Evolutionary conservation across 2,888 invertebrate genomes (phyloP), one percentile per base, ranked within the genome.

Genomic region (Schizotus pectinicornis): DNA sequence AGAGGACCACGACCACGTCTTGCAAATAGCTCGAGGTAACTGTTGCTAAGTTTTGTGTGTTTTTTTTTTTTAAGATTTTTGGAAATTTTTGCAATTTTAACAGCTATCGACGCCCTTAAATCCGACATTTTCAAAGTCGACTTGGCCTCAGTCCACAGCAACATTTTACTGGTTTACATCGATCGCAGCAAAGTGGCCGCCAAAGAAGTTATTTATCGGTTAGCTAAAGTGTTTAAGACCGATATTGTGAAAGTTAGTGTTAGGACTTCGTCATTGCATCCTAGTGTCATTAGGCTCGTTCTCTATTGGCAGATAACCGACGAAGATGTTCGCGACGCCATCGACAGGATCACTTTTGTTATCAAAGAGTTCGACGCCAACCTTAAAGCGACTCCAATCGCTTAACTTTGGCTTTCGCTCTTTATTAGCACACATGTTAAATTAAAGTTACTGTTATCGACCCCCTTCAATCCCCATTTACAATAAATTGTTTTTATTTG

Each of bases 1-100:
- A 2, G 81, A 86, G 0, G 97, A 97, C 80, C 95, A 98, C 77
- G 80, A 82, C 49, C 85, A 87, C 43, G 87, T 90, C 0, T 79
- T 80, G 45, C 77, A 80, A 50, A 84, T 96, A 49, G 92, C 89
- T 2, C 79, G 84, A 79, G 88, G 90, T 90, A 77, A 65, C 69
- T 62, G 11, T 55, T 13, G 33, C 35, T 11, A 35, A 49, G 11
- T 49, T 13, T 5, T 35, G 35, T 48, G 34, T 31, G 22, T 13
- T 7, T 38, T 2, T 3, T 9, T 12, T 22, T 14, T 14, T n/a
- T 13, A 13, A 42, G 33, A 7, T 32, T 31, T 30, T 35, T 48
- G 12, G 13, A 49, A 35, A 46, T 38, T 11, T 12, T 31, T 5
- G 36, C 2, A 41, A 33, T 6, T 37, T 47, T 74, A 74, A 1